Evolutionary conservation across 2,797 vertebrate species (phyloP).

Genomic region (Discoglossus pictus): DNA sequence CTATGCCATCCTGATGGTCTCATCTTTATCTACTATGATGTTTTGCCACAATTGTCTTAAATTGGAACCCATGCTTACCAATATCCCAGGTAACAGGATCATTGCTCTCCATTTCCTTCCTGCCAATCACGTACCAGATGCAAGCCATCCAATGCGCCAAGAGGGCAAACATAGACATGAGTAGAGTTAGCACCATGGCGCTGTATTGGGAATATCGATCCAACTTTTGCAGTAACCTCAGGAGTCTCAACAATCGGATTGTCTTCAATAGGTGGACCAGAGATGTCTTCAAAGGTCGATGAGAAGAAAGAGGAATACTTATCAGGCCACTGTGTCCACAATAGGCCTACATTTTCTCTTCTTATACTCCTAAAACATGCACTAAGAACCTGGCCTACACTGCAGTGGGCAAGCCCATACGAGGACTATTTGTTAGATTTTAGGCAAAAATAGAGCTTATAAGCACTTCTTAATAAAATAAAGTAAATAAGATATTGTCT

Average conservation of each 20-base stretch:
- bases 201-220: conserved; percentile 97
- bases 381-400: too few relatives aligned
- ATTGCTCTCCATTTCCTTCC: conserved; percentile 85
- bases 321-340: too few relatives aligned
- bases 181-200: conserved; percentile 89
- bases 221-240: conserved; percentile 91
- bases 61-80: conserved; percentile 80
- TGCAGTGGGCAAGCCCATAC: too few relatives aligned
- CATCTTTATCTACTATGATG: neutral
- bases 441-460: too few relatives aligned
- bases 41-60: too few relatives aligned
- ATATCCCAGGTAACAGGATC: conserved; percentile 91
- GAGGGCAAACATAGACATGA: conserved; percentile 93
- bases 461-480: too few relatives aligned
- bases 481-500: too few relatives aligned
- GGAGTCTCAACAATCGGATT: conserved; percentile 84
- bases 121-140: conserved; percentile 93
- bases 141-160: conserved; percentile 97
- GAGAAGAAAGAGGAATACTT: conserved; percentile 4
- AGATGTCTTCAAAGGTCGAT: conserved; percentile 74
- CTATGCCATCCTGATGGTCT: too few relatives aligned
- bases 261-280: conserved; percentile 93
- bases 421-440: too few relatives aligned
- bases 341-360: too few relatives aligned
- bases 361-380: too few relatives aligned